Conservation (phyloP, 37 sponge, comb jelly and placozoan species). For the Chondrosia reniformis region DNA sequence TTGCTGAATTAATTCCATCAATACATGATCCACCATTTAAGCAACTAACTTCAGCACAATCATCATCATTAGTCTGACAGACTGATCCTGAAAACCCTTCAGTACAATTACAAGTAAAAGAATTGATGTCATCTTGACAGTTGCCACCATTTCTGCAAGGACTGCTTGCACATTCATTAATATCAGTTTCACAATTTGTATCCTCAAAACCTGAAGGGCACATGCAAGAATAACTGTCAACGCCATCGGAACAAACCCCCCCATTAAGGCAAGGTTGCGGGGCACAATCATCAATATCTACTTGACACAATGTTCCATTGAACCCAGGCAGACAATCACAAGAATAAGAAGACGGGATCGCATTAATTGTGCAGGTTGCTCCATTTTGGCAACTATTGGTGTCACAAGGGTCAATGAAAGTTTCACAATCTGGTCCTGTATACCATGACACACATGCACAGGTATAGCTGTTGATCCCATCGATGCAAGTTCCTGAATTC, state of each 20-base stretch:
- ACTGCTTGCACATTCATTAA: slow-evolving; percentile 7
- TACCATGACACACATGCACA: slow-evolving; percentile 14
- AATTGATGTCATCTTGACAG: slow-evolving; percentile 17
- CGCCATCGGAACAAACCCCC: slow-evolving; percentile 40
- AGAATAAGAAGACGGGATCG: background rate
- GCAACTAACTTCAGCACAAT: slow-evolving; percentile 25
- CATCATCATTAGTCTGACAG: slow-evolving; percentile 22
- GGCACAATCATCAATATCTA: slow-evolving; percentile 29
- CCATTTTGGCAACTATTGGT: slow-evolving; percentile 25
- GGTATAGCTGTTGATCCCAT: background rate
- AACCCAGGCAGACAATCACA: slow-evolving; percentile 32
- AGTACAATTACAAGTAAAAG: slow-evolving; percentile 19
- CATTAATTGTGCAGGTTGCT: slow-evolving; percentile 24
- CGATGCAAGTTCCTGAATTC: slow-evolving; percentile 28
- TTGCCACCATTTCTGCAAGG: slow-evolving; percentile 25
- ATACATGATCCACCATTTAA: slow-evolving; percentile 28
- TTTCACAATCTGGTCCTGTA: slow-evolving; percentile 20
- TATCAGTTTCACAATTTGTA: background rate
- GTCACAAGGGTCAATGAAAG: slow-evolving; percentile 19
- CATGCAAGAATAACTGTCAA: background rate
- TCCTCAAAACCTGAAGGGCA: slow-evolving; percentile 12
- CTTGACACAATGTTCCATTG: slow-evolving; percentile 25
- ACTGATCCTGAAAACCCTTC: background rate
- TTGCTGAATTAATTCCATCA: background rate
- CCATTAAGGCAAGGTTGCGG: slow-evolving; percentile 21